A percentile compares a stretch with the other conserved stretches of the same genome.
These are phyloP conservation scores for Propithecus coquereli DNA, from an alignment of 2,113 vertebrate genomes.

Conservation along the genomic window DNA sequence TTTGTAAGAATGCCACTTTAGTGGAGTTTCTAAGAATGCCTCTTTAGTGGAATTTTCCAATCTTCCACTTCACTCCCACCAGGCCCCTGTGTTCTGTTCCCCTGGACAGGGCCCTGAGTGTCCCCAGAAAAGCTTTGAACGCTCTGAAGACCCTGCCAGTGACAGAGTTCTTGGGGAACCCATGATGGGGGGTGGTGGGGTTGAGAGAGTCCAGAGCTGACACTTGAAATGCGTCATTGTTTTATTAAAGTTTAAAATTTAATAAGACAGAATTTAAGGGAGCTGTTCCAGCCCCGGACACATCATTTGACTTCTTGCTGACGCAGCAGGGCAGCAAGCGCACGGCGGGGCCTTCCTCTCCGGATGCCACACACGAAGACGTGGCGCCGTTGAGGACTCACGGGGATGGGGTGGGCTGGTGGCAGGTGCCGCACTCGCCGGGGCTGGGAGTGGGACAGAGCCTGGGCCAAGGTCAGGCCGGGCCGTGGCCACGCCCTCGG, in stretches of 20 bases:
- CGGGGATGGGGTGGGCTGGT: background rate
- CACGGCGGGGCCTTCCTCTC: background rate
- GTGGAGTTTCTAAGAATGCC: too few species aligned
- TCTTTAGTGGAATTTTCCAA: too few species aligned
- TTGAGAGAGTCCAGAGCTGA: background rate
- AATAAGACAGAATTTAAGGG: constrained; percentile 54
- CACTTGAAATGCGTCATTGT: constrained; percentile 40
- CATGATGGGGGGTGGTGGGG: background rate
- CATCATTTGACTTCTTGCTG: constrained; percentile 1
- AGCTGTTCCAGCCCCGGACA: background rate
- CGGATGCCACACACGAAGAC: background rate
- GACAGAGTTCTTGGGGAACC: background rate
- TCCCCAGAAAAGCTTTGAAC: background rate
- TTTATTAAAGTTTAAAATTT: constrained; percentile 73
- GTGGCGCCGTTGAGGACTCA: background rate
- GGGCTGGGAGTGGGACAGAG: background rate
- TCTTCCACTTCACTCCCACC: too few species aligned
- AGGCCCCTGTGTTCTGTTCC: too few species aligned
- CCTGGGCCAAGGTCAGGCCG: background rate
- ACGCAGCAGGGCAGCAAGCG: background rate
- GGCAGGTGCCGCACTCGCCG: too few species aligned
- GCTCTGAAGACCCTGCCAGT: background rate
- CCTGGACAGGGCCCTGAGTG: background rate
- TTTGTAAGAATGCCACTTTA: too few species aligned
- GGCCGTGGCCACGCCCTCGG: background rate